phyloP scores from a whole-genome alignment of 2,888 invertebrate species.

The Epinotia brunnichana region DNA sequence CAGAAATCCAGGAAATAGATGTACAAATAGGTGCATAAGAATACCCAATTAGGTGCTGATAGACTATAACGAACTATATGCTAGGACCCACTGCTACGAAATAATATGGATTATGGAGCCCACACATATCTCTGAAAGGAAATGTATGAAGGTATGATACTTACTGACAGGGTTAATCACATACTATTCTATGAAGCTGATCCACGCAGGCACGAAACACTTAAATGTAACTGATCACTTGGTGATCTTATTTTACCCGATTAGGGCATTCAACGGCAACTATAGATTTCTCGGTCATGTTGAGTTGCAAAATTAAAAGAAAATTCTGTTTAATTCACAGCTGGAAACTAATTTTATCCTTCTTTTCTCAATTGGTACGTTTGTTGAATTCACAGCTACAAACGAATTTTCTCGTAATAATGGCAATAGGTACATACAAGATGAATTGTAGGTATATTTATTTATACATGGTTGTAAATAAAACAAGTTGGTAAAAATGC shows the following conservation, averaged over 20 bases:
- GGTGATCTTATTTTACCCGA: not conserved
- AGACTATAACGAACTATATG: not conserved
- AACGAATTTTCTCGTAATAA: too few relatives aligned
- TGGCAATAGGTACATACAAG: too few relatives aligned
- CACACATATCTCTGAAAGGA: not conserved
- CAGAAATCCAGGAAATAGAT: not conserved
- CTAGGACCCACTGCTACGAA: not conserved
- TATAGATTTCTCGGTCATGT: not conserved
- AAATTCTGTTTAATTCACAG: not conserved
- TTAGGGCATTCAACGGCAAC: not conserved
- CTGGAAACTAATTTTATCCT: not conserved
- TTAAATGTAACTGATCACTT: not conserved
- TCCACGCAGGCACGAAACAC: not conserved
- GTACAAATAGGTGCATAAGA: not conserved
- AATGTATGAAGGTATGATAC: constrained; percentile 43
- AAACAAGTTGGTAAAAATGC: constrained; percentile 32
- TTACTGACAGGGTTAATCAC: constrained; percentile 50
- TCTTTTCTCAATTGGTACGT: not conserved
- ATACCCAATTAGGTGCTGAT: not conserved
- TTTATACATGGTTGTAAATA: constrained; percentile 8
- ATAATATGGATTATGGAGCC: not conserved
- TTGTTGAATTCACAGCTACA: too few relatives aligned
- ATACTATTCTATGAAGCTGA: constrained; percentile 45
- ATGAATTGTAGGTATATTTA: not conserved
- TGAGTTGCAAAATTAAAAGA: constrained; percentile 9